These are phyloP conservation scores for Artibeus lituratus DNA, from an alignment of 2,797 vertebrate genomes.

Conservation along the genomic window DNA sequence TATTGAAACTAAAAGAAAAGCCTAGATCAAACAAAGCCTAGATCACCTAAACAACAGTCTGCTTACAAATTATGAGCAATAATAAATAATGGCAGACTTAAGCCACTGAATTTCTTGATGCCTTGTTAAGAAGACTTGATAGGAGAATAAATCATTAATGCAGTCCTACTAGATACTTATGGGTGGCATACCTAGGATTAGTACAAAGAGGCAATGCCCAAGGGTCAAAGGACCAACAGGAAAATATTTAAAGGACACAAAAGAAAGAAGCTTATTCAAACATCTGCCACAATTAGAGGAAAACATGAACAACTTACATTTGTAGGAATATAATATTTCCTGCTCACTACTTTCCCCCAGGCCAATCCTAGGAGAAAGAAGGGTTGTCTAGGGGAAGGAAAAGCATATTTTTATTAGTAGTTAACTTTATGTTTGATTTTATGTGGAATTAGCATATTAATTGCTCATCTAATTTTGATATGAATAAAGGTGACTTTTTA, in stretches of 20 bases:
- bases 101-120: neutral
- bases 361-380: neutral
- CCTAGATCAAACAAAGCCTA: neutral
- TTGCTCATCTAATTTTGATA: neutral
- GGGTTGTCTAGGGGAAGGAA: neutral
- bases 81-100: neutral
- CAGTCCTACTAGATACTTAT: neutral
- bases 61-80: neutral
- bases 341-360: neutral
- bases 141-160: neutral
- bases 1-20: neutral
- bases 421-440: neutral
- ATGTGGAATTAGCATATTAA: neutral
- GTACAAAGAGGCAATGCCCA: neutral
- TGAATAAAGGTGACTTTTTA: neutral
- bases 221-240: neutral
- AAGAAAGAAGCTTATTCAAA: neutral
- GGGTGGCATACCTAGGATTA: neutral
- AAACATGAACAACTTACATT: neutral
- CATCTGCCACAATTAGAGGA: neutral
- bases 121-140: neutral
- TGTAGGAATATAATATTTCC: neutral
- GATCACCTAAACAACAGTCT: neutral
- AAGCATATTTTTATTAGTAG: neutral
- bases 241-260: neutral